These are phyloP conservation scores for Myoxocephalus aenaeus DNA, from an alignment of 2,797 vertebrate genomes.

Conservation along the genomic window DNA sequence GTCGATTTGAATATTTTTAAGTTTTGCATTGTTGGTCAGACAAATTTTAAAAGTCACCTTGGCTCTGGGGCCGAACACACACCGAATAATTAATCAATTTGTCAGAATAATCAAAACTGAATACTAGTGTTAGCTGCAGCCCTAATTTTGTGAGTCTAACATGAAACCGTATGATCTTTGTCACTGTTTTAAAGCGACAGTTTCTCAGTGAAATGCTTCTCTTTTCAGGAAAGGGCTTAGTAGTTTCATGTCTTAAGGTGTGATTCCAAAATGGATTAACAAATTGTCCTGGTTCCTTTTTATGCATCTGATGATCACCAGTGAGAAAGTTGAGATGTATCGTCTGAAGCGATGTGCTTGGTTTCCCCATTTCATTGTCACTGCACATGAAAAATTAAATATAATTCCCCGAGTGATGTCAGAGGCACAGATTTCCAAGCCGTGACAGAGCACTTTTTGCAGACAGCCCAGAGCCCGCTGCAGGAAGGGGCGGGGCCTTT, in stretches of 20 bases:
- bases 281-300: neutral
- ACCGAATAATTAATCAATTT: neutral
- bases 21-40: too few relatives aligned
- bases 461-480: constrained; percentile 20
- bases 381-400: neutral
- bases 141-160: neutral
- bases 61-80: too few relatives aligned
- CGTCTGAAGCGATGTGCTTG: neutral
- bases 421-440: constrained; percentile 45
- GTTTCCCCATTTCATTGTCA: constrained; percentile 2
- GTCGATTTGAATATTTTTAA: too few relatives aligned
- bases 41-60: too few relatives aligned
- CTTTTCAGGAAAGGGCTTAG: neutral
- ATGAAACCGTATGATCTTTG: neutral
- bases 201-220: neutral
- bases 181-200: too few relatives aligned
- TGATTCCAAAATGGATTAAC: neutral
- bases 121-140: neutral
- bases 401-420: constrained; percentile 56
- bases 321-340: neutral
- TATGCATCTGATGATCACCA: neutral
- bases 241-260: neutral
- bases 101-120: neutral
- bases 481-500: constrained; percentile 63
- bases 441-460: constrained; percentile 73